Evolutionary conservation across 2,888 invertebrate genomes (phyloP).

Genomic region (Caenorhabditis japonica): DNA sequence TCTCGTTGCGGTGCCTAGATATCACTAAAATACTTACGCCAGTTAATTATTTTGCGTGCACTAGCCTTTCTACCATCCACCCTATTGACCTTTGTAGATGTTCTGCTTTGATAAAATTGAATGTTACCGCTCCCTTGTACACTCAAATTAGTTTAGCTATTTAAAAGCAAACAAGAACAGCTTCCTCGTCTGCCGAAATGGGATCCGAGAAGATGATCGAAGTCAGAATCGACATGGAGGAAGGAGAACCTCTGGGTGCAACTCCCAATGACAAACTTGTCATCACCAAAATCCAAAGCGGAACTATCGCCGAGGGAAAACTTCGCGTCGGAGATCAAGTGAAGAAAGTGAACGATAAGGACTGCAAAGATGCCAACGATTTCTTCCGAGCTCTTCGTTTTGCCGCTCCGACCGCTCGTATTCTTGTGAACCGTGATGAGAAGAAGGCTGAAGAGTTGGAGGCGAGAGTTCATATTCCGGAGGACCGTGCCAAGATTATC

Average conservation of each 20-base stretch:
- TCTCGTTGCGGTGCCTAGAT: too few relatives aligned
- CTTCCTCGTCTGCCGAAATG: constrained; percentile 27
- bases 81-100: too few relatives aligned
- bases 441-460: constrained; percentile 65
- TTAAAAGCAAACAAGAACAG: too few relatives aligned
- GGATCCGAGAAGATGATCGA: constrained; percentile 57
- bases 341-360: constrained; percentile 60
- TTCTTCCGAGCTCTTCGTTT: constrained; percentile 69
- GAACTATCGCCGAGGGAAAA: constrained; percentile 71
- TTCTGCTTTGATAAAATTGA: too few relatives aligned
- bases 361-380: constrained; percentile 60
- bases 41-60: too few relatives aligned
- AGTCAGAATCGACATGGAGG: constrained; percentile 69
- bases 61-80: too few relatives aligned
- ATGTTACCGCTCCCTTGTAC: too few relatives aligned
- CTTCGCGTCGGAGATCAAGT: constrained; percentile 72
- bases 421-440: constrained; percentile 58
- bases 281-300: constrained; percentile 69
- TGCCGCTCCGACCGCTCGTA: constrained; percentile 62
- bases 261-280: constrained; percentile 72
- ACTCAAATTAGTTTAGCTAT: too few relatives aligned
- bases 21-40: too few relatives aligned
- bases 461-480: constrained; percentile 66
- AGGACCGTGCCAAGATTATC: constrained; percentile 68
- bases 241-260: constrained; percentile 73